These are phyloP conservation scores for Xiphophorus hellerii DNA, from an alignment of 2,113 vertebrate genomes.

Conservation along the genomic window DNA sequence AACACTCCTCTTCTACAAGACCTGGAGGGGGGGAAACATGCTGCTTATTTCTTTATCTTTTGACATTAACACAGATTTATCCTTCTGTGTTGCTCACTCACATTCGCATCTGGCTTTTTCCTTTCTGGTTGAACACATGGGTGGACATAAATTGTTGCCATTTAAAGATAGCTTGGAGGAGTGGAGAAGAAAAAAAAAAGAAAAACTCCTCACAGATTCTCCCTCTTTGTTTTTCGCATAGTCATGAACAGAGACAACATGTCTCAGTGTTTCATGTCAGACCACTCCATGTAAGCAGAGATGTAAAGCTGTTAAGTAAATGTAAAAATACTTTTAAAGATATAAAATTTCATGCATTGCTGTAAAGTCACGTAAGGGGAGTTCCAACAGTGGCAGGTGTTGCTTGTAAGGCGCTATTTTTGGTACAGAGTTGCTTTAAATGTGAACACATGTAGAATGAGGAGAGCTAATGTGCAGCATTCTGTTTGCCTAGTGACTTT, in stretches of 20 bases:
- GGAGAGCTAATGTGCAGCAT: no score
- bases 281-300: neutral
- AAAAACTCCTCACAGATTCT: neutral
- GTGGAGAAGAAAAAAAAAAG: neutral
- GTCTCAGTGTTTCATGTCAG: neutral
- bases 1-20: neutral
- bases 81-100: conserved; percentile 6
- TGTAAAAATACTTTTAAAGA: neutral
- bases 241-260: conserved; percentile 8
- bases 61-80: conserved; percentile 42
- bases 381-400: no score
- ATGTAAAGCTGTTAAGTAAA: neutral
- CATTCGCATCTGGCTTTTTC: neutral
- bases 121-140: conserved; percentile 28
- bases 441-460: no score
- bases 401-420: no score
- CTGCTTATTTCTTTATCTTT: conserved; percentile 30
- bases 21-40: neutral
- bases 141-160: conserved; percentile 39
- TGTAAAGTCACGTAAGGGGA: neutral
- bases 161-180: conserved; percentile 18
- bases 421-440: no score
- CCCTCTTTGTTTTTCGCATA: conserved; percentile 18
- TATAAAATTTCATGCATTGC: no score
- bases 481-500: neutral